Base-by-base conservation (phyloP, 1,140 invertebrate genomes). In the Psilanteris sp. region DNA sequence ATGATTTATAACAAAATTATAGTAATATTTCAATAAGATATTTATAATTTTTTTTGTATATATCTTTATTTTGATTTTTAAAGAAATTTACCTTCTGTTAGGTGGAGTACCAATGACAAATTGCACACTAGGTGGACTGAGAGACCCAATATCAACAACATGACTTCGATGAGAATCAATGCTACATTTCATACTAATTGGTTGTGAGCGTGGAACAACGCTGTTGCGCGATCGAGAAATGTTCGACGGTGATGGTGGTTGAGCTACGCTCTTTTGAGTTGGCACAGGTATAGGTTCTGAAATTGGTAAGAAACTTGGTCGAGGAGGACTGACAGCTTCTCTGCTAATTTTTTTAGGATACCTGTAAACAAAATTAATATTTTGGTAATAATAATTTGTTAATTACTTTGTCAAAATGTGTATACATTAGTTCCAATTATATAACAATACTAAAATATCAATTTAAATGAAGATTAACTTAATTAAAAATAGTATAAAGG, bases 21-120 rank as follows among this genome's bases (percentile, higher is more conserved):
- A n/a, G n/a, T n/a, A n/a, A n/a, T n/a, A n/a, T n/a, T n/a, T n/a
- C n/a, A n/a, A n/a, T n/a, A n/a, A n/a, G n/a, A n/a, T n/a, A n/a
- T n/a, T n/a, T n/a, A n/a, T n/a, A n/a, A n/a, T n/a, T n/a, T n/a
- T n/a, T n/a, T n/a, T n/a, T n/a, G n/a, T n/a, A n/a, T n/a, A n/a
- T n/a, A n/a, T n/a, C n/a, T n/a, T n/a, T n/a, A n/a, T n/a, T n/a
- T n/a, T n/a, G n/a, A n/a, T n/a, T n/a, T n/a, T n/a, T n/a, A n/a
- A n/a, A n/a, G n/a, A 43, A 50, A 37, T 41, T 34, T 44, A 86
- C 77, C 87, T 89, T 77, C 92, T 91, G 26, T 91, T 91, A 4
- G 96, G 96, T 20, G 96, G 95, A 29, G 96, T 96, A n/a, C 95
- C 95, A 87, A 97, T 95, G 32, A 93, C 93, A 88, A 97, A 97